Percentiles rank a stretch among this genome's conserved stretches.
Evolutionary conservation across 2,888 invertebrate genomes (phyloP).

Genomic region (Leptura quadrifasciata): DNA sequence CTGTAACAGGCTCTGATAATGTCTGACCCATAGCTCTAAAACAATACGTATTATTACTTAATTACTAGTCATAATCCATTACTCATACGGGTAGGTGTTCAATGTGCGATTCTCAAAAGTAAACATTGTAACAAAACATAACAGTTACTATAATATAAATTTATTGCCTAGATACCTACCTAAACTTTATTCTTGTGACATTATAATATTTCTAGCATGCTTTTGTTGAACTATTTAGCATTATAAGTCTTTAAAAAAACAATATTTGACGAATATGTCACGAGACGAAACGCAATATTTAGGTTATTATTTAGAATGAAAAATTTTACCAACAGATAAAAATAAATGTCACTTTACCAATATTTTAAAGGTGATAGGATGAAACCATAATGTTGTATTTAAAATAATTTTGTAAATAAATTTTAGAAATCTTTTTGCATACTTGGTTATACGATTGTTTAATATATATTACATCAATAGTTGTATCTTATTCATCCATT

Average conservation of each 20-base stretch:
- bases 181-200: slow-evolving; percentile 26
- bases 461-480: background rate
- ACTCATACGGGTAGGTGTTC: slow-evolving; percentile 21
- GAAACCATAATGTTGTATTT: background rate
- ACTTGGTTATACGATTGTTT: background rate
- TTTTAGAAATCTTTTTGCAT: background rate
- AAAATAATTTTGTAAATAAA: background rate
- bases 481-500: background rate
- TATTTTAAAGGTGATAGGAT: slow-evolving; percentile 1
- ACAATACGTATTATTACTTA: slow-evolving; percentile 29
- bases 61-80: slow-evolving; percentile 36
- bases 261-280: slow-evolving; percentile 48
- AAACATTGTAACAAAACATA: slow-evolving; percentile 43
- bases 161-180: slow-evolving; percentile 45
- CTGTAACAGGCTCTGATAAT: slow-evolving; percentile 96
- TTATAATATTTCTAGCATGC: slow-evolving; percentile 33
- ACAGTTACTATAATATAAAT: slow-evolving; percentile 32
- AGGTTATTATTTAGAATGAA: slow-evolving; percentile 48
- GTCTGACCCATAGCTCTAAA: slow-evolving; percentile 92
- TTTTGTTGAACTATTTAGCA: slow-evolving; percentile 23
- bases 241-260: slow-evolving; percentile 14
- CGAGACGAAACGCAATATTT: slow-evolving; percentile 57
- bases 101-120: slow-evolving; percentile 23
- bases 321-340: slow-evolving; percentile 30
- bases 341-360: slow-evolving; percentile 21